Conservation (phyloP, 2,888 invertebrate species). For the Tinea semifulvella region DNA sequence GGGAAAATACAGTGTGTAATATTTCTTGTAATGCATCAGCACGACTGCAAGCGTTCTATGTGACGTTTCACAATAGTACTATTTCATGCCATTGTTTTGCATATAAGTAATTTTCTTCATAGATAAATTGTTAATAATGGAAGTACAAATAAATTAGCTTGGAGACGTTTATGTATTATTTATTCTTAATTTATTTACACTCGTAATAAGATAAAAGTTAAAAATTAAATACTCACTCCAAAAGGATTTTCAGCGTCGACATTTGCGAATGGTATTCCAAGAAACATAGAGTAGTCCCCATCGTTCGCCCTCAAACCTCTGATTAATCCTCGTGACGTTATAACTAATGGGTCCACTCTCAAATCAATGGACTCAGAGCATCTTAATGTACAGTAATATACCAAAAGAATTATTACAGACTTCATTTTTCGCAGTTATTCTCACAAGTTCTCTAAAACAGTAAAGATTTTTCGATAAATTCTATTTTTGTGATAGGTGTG, state of each 20-base stretch:
- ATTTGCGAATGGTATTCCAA: conserved; percentile 42
- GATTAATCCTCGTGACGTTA: conserved; percentile 28
- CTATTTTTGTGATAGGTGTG: conserved; percentile 5
- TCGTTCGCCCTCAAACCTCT: conserved; percentile 28
- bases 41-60: too few relatives aligned
- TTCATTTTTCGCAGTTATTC: conserved; percentile 9
- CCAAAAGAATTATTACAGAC: neutral
- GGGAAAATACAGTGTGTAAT: too few relatives aligned
- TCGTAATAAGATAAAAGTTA: too few relatives aligned
- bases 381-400: conserved; percentile 4
- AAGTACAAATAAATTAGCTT: too few relatives aligned
- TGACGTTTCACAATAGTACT: too few relatives aligned
- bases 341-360: conserved; percentile 26
- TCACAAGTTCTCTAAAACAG: neutral
- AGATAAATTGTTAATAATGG: too few relatives aligned
- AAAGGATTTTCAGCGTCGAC: conserved; percentile 38
- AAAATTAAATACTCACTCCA: conserved; percentile 37
- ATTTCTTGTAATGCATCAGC: too few relatives aligned
- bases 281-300: conserved; percentile 33
- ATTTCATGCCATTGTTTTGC: too few relatives aligned
- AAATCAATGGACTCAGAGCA: neutral
- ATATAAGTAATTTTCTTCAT: too few relatives aligned
- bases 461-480: conserved; percentile 5
- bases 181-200: too few relatives aligned
- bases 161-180: too few relatives aligned